A percentile compares a stretch with the other conserved stretches of the same genome.
phyloP scores from a whole-genome alignment of 2,113 vertebrate genomes.

The Dipodomys spectabilis region DNA sequence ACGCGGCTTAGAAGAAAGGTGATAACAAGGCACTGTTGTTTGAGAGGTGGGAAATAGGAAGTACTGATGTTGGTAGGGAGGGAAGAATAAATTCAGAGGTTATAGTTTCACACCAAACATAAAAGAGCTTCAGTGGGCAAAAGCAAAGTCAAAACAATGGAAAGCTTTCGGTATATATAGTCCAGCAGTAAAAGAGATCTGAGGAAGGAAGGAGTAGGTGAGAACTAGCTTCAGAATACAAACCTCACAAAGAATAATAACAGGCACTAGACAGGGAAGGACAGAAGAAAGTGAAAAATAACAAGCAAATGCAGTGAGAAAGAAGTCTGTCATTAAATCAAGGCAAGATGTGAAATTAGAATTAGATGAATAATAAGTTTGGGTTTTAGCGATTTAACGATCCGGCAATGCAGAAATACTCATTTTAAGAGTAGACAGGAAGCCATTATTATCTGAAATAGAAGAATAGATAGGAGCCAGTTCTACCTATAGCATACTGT shows the following conservation, averaged over 20 bases:
- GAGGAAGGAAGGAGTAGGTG: slow-evolving; percentile 51
- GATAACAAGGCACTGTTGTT: background rate
- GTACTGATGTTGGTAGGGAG: background rate
- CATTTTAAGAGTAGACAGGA: slow-evolving; percentile 70
- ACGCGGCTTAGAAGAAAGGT: background rate
- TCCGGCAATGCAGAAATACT: slow-evolving; percentile 66
- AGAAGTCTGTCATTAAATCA: slow-evolving; percentile 76
- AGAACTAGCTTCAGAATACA: slow-evolving; percentile 43
- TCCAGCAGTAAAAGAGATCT: slow-evolving; percentile 51
- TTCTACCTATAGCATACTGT: slow-evolving; percentile 60
- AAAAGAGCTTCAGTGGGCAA: slow-evolving; percentile 40
- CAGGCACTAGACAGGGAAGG: slow-evolving; percentile 55
- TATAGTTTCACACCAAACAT: slow-evolving; percentile 31
- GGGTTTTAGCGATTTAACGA: slow-evolving; percentile 60
- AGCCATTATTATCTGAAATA: slow-evolving; percentile 71
- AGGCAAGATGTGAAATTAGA: slow-evolving; percentile 59
- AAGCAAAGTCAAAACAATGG: slow-evolving; percentile 47
- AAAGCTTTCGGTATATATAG: slow-evolving; percentile 1
- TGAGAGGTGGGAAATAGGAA: slow-evolving; percentile 15
- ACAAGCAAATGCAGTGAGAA: slow-evolving; percentile 44
- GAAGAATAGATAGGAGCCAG: slow-evolving; percentile 51
- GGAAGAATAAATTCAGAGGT: slow-evolving; percentile 30
- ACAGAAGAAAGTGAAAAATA: slow-evolving; percentile 74
- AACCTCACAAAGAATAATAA: background rate
- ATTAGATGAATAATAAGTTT: slow-evolving; percentile 65